Percentiles rank a stretch among this genome's conserved stretches.
phyloP scores from a whole-genome alignment of 2,113 vertebrate genomes.

The Ramphastos sulfuratus region DNA sequence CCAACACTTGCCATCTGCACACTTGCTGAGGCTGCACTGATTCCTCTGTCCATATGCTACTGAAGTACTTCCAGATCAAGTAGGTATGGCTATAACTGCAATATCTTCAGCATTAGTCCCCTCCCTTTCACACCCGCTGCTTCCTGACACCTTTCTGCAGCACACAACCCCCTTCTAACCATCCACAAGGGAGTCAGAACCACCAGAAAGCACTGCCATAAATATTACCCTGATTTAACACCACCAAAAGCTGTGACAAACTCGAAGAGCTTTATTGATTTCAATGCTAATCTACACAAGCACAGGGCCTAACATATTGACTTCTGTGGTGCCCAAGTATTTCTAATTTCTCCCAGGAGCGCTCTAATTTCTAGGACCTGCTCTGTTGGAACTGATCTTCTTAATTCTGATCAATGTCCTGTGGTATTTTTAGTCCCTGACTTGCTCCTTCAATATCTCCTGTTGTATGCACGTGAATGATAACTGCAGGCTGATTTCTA shows the following conservation, averaged over 20 bases:
- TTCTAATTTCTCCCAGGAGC: conserved; percentile 5
- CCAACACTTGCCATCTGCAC: too few relatives aligned
- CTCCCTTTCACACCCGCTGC: neutral
- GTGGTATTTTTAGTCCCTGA: neutral
- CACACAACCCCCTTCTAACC: neutral
- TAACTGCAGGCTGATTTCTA: neutral
- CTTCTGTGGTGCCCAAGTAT: neutral
- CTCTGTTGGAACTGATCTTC: conserved; percentile 26
- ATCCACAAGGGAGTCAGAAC: neutral
- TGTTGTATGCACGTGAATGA: neutral
- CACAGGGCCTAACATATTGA: neutral
- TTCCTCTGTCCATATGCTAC: neutral
- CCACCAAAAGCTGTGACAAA: neutral
- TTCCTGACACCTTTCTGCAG: neutral
- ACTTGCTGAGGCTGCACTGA: too few relatives aligned
- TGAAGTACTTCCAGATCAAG: neutral
- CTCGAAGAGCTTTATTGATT: conserved; percentile 13
- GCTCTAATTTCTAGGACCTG: neutral
- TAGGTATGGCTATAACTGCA: neutral
- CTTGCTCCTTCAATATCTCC: neutral
- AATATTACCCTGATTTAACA: conserved; percentile 25
- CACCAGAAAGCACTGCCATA: neutral
- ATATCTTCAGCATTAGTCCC: neutral
- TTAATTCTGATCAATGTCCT: conserved; percentile 13
- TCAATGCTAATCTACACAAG: conserved; percentile 3